A percentile compares a stretch with the other conserved stretches of the same genome.
phyloP scores from a whole-genome alignment of 2,888 invertebrate species.

The Amiota mariae region DNA sequence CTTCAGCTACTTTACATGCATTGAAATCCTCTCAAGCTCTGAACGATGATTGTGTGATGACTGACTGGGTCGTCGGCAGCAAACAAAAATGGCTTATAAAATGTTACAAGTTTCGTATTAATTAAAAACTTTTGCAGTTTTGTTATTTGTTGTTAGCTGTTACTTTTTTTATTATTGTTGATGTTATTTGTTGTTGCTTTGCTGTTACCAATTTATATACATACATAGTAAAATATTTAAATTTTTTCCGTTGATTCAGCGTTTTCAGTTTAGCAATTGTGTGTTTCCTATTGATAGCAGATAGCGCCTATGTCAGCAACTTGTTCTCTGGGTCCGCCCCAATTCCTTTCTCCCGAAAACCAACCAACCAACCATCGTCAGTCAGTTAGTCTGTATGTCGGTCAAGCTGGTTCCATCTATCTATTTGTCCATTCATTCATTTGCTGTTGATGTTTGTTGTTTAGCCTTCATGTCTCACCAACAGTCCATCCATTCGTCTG shows the following conservation, averaged over 20 bases:
- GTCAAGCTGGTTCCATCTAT: background rate
- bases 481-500: background rate
- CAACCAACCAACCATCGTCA: background rate
- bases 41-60: slow-evolving; percentile 12
- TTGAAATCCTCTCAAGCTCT: slow-evolving; percentile 17
- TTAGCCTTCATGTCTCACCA: background rate
- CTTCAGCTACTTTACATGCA: slow-evolving; percentile 19
- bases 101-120: slow-evolving; percentile 70
- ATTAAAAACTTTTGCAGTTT: slow-evolving; percentile 68
- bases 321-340: background rate
- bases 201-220: background rate
- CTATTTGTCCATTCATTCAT: slow-evolving; percentile 21
- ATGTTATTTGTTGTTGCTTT: slow-evolving; percentile 36
- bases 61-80: slow-evolving; percentile 25
- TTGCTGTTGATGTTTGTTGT: background rate
- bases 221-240: background rate
- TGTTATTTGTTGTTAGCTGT: slow-evolving; percentile 47
- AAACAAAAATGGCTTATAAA: slow-evolving; percentile 64
- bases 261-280: slow-evolving; percentile 18
- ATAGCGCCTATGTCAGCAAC: background rate
- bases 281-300: slow-evolving; percentile 19
- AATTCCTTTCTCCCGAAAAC: background rate
- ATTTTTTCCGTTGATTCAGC: background rate
- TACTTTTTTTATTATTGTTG: slow-evolving; percentile 31
- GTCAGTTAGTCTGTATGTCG: slow-evolving; percentile 22